Conservation (phyloP, 2,113 vertebrate genomes). For the Salvelinus namaycush region DNA sequence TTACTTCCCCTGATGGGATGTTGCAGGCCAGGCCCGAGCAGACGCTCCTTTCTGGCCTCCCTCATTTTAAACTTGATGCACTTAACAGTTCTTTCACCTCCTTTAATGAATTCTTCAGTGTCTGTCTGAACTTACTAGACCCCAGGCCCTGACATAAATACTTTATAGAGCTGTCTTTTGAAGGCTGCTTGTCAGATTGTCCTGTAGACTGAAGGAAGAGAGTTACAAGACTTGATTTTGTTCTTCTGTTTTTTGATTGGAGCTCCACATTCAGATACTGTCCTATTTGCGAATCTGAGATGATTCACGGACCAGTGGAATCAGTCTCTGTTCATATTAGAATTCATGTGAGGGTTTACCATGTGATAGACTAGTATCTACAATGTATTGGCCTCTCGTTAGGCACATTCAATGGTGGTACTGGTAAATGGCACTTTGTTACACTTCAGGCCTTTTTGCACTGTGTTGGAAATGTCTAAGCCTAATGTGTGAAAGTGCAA, state of each 20-base stretch:
- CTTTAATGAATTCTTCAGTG: constrained; percentile 77
- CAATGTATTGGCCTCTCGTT: neutral
- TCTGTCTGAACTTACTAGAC: constrained; percentile 70
- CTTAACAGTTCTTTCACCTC: constrained; percentile 74
- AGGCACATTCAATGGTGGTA: neutral
- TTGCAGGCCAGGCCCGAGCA: constrained; percentile 29
- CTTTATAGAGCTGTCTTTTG: constrained; percentile 76
- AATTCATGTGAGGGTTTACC: constrained; percentile 25
- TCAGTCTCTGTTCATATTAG: constrained; percentile 33
- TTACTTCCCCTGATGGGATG: constrained; percentile 37
- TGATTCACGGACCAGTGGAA: constrained; percentile 19
- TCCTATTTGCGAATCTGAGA: constrained; percentile 20
- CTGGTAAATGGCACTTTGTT: neutral
- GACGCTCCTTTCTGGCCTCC: constrained; percentile 55
- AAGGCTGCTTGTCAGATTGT: constrained; percentile 74
- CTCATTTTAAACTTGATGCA: constrained; percentile 65
- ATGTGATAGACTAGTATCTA: constrained; percentile 16
- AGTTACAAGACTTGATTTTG: constrained; percentile 52
- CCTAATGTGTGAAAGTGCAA: constrained; percentile 44
- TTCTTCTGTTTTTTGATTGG: constrained; percentile 41
- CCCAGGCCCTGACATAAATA: constrained; percentile 70
- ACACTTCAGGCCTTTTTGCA: constrained; percentile 29
- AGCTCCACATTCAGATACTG: constrained; percentile 30
- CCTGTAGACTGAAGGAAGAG: constrained; percentile 64
- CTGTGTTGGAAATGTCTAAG: neutral